These are phyloP conservation scores for Carettochelys insculpta DNA, from an alignment of 2,113 vertebrate genomes.

Conservation along the genomic window DNA sequence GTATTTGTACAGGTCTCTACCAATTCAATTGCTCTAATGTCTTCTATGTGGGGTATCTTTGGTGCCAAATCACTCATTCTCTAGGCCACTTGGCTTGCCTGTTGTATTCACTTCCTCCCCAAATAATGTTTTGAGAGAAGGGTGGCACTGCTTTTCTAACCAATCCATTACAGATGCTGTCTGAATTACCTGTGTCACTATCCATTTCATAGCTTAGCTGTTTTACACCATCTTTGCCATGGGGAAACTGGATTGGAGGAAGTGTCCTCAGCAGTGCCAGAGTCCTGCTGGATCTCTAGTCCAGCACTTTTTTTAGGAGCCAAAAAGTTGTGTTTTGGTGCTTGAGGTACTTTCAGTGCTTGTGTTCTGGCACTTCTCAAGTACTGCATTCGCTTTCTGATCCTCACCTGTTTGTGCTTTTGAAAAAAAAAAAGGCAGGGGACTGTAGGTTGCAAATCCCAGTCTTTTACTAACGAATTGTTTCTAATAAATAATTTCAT, in stretches of 20 bases:
- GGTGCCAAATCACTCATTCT: background rate
- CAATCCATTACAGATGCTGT: background rate
- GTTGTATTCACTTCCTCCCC: background rate
- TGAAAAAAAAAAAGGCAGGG: background rate
- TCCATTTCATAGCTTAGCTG: background rate
- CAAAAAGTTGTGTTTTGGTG: background rate
- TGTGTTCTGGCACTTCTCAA: background rate
- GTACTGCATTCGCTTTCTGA: background rate
- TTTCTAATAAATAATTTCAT: background rate
- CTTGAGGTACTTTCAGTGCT: background rate
- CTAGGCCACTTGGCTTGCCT: background rate
- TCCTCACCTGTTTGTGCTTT: background rate
- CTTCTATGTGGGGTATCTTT: background rate
- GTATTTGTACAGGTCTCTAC: too few species aligned
- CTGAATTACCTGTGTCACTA: background rate
- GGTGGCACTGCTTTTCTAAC: background rate
- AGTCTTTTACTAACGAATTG: background rate
- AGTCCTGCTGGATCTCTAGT: background rate
- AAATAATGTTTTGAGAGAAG: background rate
- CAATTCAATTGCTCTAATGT: background rate
- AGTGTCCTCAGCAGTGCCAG: background rate
- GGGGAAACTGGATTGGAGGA: background rate
- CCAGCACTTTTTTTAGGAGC: background rate
- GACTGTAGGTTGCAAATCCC: background rate
- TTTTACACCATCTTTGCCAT: background rate